A percentile compares a stretch with the other conserved stretches of the same genome.
Conservation (phyloP, 2,797 vertebrate species). For the Melanogrammus aeglefinus region DNA sequence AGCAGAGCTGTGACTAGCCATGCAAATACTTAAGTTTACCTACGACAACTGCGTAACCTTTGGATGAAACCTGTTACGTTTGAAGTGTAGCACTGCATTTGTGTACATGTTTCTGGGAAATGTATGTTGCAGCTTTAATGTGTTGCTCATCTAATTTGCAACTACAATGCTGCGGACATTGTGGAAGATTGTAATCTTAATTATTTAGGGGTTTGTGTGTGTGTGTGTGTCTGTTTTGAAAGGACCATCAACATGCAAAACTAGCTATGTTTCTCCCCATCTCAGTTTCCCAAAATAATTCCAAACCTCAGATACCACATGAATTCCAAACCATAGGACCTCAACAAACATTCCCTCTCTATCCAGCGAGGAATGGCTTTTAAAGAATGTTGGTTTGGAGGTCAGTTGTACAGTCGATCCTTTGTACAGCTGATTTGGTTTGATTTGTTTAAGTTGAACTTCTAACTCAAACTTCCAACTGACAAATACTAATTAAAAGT, state of each 20-base stretch:
- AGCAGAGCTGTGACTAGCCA: not conserved
- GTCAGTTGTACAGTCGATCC: not conserved
- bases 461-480: not conserved
- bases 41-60: not conserved
- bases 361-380: not conserved
- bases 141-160: not conserved
- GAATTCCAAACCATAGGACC: conserved; percentile 57
- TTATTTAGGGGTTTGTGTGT: not conserved
- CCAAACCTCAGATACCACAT: conserved; percentile 62
- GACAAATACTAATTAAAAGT: not conserved
- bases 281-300: conserved; percentile 37
- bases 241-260: conserved; percentile 42
- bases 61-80: not conserved
- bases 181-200: not conserved
- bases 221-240: conserved; percentile 13
- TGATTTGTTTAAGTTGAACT: not conserved
- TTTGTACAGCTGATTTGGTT: not conserved
- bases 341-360: conserved; percentile 36
- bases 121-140: not conserved
- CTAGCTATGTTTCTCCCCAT: conserved; percentile 18
- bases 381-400: not conserved
- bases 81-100: not conserved
- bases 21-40: not conserved
- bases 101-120: not conserved
- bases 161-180: not conserved